These are phyloP conservation scores for Cebuella pygmaea DNA, from an alignment of 2,797 vertebrate species.

Conservation along the genomic window DNA sequence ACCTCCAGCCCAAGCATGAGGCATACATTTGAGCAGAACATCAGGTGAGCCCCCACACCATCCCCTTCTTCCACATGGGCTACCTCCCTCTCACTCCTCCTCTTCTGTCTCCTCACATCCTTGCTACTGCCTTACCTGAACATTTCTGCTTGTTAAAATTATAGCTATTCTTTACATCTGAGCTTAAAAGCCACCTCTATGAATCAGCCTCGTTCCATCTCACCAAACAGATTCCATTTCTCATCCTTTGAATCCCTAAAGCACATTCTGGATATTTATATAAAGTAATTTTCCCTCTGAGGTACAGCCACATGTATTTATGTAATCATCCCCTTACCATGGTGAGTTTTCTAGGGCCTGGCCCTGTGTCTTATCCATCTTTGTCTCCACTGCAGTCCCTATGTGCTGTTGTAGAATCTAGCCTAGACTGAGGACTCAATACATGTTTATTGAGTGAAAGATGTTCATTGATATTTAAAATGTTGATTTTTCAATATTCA, in stretches of 20 bases:
- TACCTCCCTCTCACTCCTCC: not conserved
- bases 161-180: not conserved
- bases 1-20: not conserved
- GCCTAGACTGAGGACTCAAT: not conserved
- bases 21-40: not conserved
- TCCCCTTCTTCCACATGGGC: not conserved
- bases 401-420: not conserved
- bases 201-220: not conserved
- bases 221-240: not conserved
- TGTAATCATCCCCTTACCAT: not conserved
- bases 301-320: not conserved
- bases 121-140: not conserved
- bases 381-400: not conserved
- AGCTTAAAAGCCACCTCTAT: not conserved
- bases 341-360: not conserved
- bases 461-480: not conserved
- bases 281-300: not conserved
- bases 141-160: not conserved
- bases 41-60: fast-evolving
- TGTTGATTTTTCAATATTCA: not conserved
- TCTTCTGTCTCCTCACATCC: not conserved
- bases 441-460: not conserved
- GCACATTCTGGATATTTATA: not conserved
- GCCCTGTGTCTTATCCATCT: not conserved
- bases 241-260: not conserved